Conservation (phyloP, 2,113 vertebrate species). For the Pangasianodon hypophthalmus region DNA sequence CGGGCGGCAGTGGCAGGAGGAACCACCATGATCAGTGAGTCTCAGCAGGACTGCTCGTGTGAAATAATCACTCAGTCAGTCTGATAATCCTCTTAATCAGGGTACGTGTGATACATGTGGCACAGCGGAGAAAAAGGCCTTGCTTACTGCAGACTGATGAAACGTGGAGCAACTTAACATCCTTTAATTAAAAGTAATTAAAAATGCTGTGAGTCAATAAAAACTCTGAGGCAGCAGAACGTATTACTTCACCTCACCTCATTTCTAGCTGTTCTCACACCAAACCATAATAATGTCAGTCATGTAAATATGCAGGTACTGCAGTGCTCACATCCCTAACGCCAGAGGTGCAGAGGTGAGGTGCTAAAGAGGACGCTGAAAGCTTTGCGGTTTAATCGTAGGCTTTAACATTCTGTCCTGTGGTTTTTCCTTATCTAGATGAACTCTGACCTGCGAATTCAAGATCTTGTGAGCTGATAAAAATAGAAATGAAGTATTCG, state of each 20-base stretch:
- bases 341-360: too few species aligned
- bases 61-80: not conserved
- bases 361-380: too few species aligned
- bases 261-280: not conserved
- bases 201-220: not conserved
- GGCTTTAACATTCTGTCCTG: not conserved
- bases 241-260: not conserved
- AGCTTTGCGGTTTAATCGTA: not conserved
- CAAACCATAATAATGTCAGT: too few species aligned
- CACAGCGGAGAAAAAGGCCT: not conserved
- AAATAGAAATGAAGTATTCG: too few species aligned
- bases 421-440: not conserved
- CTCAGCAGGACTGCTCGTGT: not conserved
- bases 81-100: not conserved
- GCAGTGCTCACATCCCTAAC: too few species aligned
- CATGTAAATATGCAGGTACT: too few species aligned
- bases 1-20: conserved; percentile 90
- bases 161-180: not conserved
- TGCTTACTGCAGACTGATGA: not conserved
- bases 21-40: conserved; percentile 98
- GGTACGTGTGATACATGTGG: not conserved
- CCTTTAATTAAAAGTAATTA: not conserved
- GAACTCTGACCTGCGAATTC: not conserved
- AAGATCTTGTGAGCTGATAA: too few species aligned
- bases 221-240: too few species aligned